A percentile compares a stretch with the other conserved stretches of the same genome.
Evolutionary conservation across 2,888 invertebrate species (phyloP).

Genomic region (Epinotia brunnichana): DNA sequence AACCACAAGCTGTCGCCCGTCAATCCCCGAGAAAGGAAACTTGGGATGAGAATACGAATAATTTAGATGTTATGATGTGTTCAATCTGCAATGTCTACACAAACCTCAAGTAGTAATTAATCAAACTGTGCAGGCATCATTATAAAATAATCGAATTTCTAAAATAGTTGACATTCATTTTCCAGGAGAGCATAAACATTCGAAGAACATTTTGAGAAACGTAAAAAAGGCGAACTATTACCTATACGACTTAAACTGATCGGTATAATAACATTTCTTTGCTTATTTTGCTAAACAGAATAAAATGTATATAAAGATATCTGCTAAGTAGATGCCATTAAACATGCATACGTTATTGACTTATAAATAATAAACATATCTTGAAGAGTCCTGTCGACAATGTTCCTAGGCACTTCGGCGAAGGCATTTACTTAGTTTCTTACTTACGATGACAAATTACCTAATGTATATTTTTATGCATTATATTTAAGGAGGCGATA

Average conservation of each 20-base stretch:
- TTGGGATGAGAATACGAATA: no score
- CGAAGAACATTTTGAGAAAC: background rate
- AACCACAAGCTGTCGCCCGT: no score
- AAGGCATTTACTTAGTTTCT: background rate
- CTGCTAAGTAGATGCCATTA: no score
- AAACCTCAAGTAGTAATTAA: background rate
- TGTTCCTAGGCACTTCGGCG: background rate
- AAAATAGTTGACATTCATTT: background rate
- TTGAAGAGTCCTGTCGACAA: no score
- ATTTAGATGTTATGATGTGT: no score
- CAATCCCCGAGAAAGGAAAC: no score
- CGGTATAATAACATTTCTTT: background rate
- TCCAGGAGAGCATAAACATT: background rate
- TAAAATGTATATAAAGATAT: no score
- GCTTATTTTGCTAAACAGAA: background rate
- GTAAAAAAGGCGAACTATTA: background rate
- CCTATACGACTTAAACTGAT: background rate
- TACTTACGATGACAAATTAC: background rate
- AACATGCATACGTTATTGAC: no score
- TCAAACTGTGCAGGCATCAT: no score
- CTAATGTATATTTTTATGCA: background rate
- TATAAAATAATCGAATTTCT: background rate
- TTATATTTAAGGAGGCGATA: slow-evolving; percentile 56
- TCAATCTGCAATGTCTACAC: no score
- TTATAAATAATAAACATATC: no score